These are phyloP conservation scores for Halcyon malimbica DNA, from an alignment of 2,113 vertebrate genomes.

Conservation along the genomic window DNA sequence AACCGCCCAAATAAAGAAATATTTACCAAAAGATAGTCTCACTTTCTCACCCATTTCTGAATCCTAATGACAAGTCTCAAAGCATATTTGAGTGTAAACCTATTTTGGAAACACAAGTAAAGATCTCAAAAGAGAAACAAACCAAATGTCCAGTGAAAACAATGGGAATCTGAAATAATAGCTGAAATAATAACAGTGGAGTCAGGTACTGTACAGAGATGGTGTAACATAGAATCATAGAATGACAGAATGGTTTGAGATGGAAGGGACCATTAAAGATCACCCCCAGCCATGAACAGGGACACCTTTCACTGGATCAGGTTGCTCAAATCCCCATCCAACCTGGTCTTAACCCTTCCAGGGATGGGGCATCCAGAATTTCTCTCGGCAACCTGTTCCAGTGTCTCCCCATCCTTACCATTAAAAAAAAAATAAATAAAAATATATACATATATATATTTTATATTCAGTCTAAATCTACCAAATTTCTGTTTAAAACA, in stretches of 20 bases:
- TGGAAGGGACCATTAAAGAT: neutral
- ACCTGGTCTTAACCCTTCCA: neutral
- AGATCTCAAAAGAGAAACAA: neutral
- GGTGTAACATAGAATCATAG: neutral
- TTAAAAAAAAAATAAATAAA: neutral
- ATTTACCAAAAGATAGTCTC: neutral
- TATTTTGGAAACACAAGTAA: neutral
- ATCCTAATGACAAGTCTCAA: neutral
- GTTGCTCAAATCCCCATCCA: neutral
- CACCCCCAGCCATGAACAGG: fast-evolving
- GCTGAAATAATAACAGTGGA: neutral
- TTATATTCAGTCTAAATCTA: neutral
- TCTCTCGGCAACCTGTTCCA: neutral
- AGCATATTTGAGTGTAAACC: neutral
- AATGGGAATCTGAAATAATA: neutral
- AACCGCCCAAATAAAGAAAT: neutral
- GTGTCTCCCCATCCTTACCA: neutral
- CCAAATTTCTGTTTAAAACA: neutral
- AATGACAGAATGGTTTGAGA: neutral
- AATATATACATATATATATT: neutral
- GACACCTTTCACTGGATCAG: neutral
- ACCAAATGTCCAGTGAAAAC: neutral
- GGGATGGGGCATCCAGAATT: fast-evolving
- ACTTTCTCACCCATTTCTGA: neutral
- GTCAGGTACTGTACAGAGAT: neutral